A percentile compares a stretch with the other conserved stretches of the same genome.
These are phyloP conservation scores for Eulemur mongoz DNA, from an alignment of 2,797 vertebrate genomes.

Conservation along the genomic window DNA sequence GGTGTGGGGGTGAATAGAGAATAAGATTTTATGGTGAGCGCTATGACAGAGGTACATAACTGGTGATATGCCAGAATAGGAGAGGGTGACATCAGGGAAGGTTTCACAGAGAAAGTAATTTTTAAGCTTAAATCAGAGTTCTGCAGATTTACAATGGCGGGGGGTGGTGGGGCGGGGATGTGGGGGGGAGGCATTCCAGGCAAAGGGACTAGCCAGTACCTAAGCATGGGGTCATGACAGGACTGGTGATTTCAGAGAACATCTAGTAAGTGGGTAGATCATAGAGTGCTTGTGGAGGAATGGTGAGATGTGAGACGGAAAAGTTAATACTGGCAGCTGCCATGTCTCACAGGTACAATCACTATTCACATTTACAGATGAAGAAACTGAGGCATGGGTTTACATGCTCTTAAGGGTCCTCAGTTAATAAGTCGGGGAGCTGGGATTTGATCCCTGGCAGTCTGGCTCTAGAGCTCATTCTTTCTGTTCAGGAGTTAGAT, in stretches of 20 bases:
- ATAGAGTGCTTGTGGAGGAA: neutral
- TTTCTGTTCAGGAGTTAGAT: neutral
- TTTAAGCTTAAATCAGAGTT: neutral
- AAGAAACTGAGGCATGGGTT: neutral
- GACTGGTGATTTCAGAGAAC: neutral
- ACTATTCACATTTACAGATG: neutral
- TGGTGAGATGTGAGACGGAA: neutral
- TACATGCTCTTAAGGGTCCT: neutral
- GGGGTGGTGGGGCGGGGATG: neutral
- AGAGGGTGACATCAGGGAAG: neutral
- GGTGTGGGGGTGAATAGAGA: neutral
- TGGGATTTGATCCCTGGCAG: neutral
- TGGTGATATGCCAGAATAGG: neutral
- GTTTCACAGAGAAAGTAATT: neutral
- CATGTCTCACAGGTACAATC: neutral
- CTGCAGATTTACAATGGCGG: neutral
- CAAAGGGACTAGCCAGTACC: neutral
- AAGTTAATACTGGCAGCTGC: neutral
- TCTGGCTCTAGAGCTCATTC: neutral
- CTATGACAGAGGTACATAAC: neutral
- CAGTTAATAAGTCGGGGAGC: neutral
- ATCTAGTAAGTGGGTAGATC: neutral
- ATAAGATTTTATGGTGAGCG: neutral
- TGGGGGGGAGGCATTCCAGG: neutral
- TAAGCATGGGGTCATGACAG: neutral